These are phyloP conservation scores for Syngnathus floridae DNA, from an alignment of 2,113 vertebrate genomes.

Conservation along the genomic window DNA sequence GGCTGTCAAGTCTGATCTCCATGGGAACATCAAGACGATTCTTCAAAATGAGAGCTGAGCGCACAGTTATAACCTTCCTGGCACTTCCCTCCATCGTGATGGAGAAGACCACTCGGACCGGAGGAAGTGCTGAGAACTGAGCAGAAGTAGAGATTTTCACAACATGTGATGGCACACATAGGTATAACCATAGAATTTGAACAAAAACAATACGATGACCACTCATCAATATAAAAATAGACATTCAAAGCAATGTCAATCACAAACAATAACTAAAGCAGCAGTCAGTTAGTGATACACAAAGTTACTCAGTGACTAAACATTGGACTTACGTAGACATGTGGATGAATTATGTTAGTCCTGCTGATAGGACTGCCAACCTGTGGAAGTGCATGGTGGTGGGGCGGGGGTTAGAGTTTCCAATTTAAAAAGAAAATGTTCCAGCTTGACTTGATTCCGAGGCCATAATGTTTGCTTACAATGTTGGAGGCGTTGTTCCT, in stretches of 20 bases:
- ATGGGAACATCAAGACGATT: slow-evolving; percentile 88
- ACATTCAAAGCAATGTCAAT: background rate
- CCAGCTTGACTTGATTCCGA: background rate
- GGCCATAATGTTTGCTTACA: slow-evolving; percentile 66
- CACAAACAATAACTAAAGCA: background rate
- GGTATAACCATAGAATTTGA: background rate
- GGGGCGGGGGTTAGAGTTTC: background rate
- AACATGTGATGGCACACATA: background rate
- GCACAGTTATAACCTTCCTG: slow-evolving; percentile 91
- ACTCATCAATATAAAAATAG: background rate
- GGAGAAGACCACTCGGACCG: slow-evolving; percentile 91
- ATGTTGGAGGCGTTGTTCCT: slow-evolving; percentile 85
- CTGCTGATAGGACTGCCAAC: slow-evolving; percentile 92
- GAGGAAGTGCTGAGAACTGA: slow-evolving; percentile 93
- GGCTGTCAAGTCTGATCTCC: slow-evolving; percentile 91
- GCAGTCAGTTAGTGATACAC: no score
- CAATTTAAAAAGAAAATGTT: background rate
- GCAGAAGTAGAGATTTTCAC: background rate
- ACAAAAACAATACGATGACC: background rate
- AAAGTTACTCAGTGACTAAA: background rate
- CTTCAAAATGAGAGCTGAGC: slow-evolving; percentile 89
- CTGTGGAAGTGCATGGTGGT: slow-evolving; percentile 53
- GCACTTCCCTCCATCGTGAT: slow-evolving; percentile 95
- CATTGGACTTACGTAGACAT: slow-evolving; percentile 89
- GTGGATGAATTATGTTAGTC: slow-evolving; percentile 96